These are phyloP conservation scores for Drosophila diplacantha DNA, from an alignment of 2,888 invertebrate species.

Conservation along the genomic window DNA sequence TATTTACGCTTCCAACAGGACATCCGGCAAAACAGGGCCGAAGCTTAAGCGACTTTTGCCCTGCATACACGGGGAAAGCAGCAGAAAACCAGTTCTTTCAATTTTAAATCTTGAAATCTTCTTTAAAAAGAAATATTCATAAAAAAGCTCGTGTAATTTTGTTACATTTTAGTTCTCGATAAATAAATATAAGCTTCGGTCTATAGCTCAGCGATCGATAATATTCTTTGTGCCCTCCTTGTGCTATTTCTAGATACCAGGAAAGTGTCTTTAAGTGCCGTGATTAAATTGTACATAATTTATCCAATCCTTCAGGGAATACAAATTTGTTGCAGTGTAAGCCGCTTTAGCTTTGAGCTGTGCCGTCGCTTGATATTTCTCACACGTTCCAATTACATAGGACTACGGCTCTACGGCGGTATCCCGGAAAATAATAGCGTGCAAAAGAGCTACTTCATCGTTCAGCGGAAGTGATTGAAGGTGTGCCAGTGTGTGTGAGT, in stretches of 20 bases:
- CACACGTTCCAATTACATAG: constrained; percentile 77
- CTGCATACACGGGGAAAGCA: constrained; percentile 5
- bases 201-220: no score
- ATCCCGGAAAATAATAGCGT: constrained; percentile 75
- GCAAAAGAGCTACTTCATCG: constrained; percentile 77
- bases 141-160: not conserved
- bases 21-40: constrained; percentile 65
- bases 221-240: not conserved
- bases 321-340: constrained; percentile 22
- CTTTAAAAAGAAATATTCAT: fast-evolving
- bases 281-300: not conserved
- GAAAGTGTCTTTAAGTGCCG: not conserved
- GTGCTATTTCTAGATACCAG: not conserved
- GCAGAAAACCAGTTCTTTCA: not conserved
- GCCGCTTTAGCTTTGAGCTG: constrained; percentile 25
- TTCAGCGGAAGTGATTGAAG: constrained; percentile 77
- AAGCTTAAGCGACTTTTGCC: constrained; percentile 54
- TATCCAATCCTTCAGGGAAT: not conserved
- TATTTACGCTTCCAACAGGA: constrained; percentile 73
- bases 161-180: not conserved
- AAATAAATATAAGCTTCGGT: not conserved
- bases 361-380: constrained; percentile 71
- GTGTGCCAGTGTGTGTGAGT: constrained; percentile 57
- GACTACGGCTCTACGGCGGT: constrained; percentile 24
- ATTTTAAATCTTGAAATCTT: not conserved